A percentile compares a stretch with the other conserved stretches of the same genome.
Evolutionary conservation across 1,140 invertebrate species (phyloP).

Genomic region (Drosophila tsacasi): DNA sequence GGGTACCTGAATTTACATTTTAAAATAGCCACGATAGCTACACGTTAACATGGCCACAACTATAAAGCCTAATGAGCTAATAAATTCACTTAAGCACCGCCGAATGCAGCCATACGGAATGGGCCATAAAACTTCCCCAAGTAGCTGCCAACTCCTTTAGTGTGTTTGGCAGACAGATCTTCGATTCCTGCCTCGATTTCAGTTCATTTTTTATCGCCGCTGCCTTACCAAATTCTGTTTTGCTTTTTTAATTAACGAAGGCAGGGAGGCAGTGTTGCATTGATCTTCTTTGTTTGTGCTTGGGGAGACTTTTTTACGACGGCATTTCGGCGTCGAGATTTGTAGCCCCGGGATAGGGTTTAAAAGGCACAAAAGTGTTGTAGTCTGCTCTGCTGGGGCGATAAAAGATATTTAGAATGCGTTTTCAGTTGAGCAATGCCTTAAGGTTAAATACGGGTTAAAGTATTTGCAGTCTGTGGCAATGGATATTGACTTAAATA

Average conservation of each 20-base stretch:
- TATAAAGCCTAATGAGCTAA: constrained; percentile 75
- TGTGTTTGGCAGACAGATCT: constrained; percentile 34
- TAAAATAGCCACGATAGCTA: constrained; percentile 6
- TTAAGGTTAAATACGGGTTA: not conserved
- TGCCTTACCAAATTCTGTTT: constrained; percentile 56
- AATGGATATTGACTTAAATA: too few species aligned
- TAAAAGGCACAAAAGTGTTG: constrained; percentile 17
- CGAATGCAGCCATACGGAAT: constrained; percentile 61
- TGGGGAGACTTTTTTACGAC: constrained; percentile 56
- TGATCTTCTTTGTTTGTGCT: constrained; percentile 61
- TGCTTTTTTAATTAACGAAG: constrained; percentile 63
- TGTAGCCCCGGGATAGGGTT: constrained; percentile 47
- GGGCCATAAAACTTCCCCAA: constrained; percentile 64
- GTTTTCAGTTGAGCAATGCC: not conserved
- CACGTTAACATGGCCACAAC: constrained; percentile 71
- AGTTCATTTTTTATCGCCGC: constrained; percentile 56
- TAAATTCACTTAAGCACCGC: constrained; percentile 60
- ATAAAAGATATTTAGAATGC: constrained; percentile 14
- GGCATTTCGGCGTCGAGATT: constrained; percentile 52
- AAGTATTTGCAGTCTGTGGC: not conserved
- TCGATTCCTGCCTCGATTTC: constrained; percentile 11
- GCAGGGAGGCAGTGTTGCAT: constrained; percentile 43
- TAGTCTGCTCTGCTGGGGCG: constrained; percentile 3
- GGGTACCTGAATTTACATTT: constrained; percentile 14
- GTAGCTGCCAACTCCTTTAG: constrained; percentile 49